A percentile compares a stretch with the other conserved stretches of the same genome.
phyloP scores from a whole-genome alignment of 2,113 vertebrate species.

The Pan troglodytes region NHGRI_mPanTro3-v2.1_pri NC_072407.2:36439001-36439500 shows the following conservation, averaged over 20 bases:
- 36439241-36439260: not conserved
- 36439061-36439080: slow-evolving; percentile 79
- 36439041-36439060: slow-evolving; percentile 71
- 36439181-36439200: slow-evolving; percentile 66
- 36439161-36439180: slow-evolving; percentile 73
- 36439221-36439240: slow-evolving; percentile 59
- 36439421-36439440: not conserved
- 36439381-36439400: not conserved
- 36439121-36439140: slow-evolving; percentile 73
- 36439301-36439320: not conserved
- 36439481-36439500: not conserved
- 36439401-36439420: not conserved
- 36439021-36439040: slow-evolving; percentile 42
- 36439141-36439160: slow-evolving; percentile 53
- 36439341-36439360: not conserved
- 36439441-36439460: not conserved
- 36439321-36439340: not conserved
- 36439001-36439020: slow-evolving; percentile 65
- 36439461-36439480: not conserved
- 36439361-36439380: not conserved
- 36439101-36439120: slow-evolving; percentile 71
- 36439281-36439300: not conserved
- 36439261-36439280: not conserved
- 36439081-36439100: slow-evolving; percentile 80
- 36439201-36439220: slow-evolving; percentile 57